Conservation (phyloP, 2,888 invertebrate species). For the Labia minor region DNA sequence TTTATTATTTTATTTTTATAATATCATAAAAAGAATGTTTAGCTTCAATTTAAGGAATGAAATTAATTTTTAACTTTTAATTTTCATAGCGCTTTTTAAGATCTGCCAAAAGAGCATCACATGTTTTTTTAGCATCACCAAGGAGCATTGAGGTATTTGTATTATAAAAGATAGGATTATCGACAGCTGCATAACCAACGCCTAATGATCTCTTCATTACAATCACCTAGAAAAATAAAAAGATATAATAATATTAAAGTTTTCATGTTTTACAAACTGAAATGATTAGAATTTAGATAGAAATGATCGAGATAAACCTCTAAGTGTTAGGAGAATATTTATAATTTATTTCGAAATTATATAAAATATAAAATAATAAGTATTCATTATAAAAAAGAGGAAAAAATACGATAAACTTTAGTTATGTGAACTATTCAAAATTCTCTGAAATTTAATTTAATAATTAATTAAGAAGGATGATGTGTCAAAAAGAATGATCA, state of each 20-base stretch:
- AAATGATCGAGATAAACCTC: too few species aligned
- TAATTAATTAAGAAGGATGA: too few species aligned
- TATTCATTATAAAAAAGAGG: too few species aligned
- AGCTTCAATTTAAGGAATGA: background rate
- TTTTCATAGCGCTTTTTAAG: slow-evolving; percentile 39
- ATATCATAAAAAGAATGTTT: too few species aligned
- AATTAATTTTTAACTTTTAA: background rate
- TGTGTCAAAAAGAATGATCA: too few species aligned
- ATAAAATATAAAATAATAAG: too few species aligned
- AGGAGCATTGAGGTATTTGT: slow-evolving; percentile 77
- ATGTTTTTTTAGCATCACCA: slow-evolving; percentile 85
- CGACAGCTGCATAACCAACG: slow-evolving; percentile 82
- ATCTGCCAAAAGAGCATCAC: slow-evolving; percentile 64
- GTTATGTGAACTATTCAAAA: too few species aligned
- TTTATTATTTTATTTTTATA: too few species aligned
- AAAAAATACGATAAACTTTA: too few species aligned
- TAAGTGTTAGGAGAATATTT: too few species aligned
- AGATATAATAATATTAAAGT: background rate
- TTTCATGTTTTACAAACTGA: slow-evolving; percentile 8
- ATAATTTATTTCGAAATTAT: too few species aligned
- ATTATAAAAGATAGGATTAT: slow-evolving; percentile 87
- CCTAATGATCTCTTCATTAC: slow-evolving; percentile 85
- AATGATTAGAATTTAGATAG: slow-evolving; percentile 20
- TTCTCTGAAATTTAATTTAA: too few species aligned
- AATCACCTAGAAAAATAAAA: slow-evolving; percentile 50